These are phyloP conservation scores for Elysia crispata DNA, from an alignment of 2,888 invertebrate genomes.

Conservation along the genomic window DNA sequence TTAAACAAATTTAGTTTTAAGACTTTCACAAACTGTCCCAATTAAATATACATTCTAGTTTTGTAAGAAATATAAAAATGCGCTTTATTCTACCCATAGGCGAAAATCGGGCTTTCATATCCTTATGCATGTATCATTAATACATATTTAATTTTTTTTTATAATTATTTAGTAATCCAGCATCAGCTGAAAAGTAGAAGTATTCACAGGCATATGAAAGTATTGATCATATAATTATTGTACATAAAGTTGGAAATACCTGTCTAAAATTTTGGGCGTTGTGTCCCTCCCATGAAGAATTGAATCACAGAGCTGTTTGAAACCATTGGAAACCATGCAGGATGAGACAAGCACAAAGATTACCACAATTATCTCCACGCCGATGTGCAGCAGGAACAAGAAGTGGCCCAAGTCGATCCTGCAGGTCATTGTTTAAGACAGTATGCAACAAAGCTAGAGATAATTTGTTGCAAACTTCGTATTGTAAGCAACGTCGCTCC, in stretches of 20 bases:
- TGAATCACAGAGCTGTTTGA: slow-evolving; percentile 50
- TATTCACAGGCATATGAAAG: background rate
- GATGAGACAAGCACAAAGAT: slow-evolving; percentile 54
- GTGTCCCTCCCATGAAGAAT: slow-evolving; percentile 36
- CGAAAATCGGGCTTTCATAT: too few species aligned
- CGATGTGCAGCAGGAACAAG: slow-evolving; percentile 52
- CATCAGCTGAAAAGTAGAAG: background rate
- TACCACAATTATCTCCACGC: slow-evolving; percentile 48
- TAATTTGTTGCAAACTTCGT: too few species aligned
- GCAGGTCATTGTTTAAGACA: background rate
- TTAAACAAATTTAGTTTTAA: too few species aligned
- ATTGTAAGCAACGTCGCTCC: too few species aligned
- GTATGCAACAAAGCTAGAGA: too few species aligned
- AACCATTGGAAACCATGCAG: slow-evolving; percentile 53
- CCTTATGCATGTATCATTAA: too few species aligned
- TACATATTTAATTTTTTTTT: too few species aligned
- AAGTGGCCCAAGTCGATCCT: slow-evolving; percentile 53
- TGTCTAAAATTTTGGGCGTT: background rate
- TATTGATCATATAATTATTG: background rate
- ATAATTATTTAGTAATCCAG: too few species aligned
- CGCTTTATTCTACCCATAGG: too few species aligned
- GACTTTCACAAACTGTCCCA: too few species aligned
- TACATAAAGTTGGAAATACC: background rate
- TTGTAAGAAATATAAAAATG: too few species aligned
- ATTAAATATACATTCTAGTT: too few species aligned